Conservation (phyloP, 2,113 vertebrate species). For the Pygoscelis adeliae region DNA sequence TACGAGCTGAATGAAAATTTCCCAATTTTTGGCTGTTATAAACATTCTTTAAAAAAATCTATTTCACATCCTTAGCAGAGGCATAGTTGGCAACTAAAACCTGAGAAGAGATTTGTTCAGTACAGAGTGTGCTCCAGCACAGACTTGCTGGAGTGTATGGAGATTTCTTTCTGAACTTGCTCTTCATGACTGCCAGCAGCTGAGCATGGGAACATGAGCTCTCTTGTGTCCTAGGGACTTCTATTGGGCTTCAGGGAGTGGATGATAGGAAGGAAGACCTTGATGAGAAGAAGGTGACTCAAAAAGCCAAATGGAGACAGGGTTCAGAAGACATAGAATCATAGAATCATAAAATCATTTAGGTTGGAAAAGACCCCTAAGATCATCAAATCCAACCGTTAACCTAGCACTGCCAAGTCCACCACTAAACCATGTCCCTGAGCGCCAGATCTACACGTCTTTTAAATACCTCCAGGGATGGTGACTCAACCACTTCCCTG, state of each 20-base stretch:
- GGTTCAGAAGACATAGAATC: not conserved
- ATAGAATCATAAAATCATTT: not conserved
- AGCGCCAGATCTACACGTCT: not conserved
- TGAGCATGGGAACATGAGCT: not conserved
- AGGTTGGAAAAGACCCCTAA: not conserved
- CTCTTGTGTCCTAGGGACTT: not conserved
- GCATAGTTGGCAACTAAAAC: not conserved
- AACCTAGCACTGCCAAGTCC: not conserved
- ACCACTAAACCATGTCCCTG: not conserved
- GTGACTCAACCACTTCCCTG: not conserved
- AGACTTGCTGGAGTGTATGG: not conserved
- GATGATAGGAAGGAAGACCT: not conserved
- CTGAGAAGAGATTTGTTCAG: not conserved
- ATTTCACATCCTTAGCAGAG: not conserved
- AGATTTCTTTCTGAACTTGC: not conserved
- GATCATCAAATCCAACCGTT: not conserved
- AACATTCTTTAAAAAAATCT: not conserved
- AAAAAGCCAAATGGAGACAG: not conserved
- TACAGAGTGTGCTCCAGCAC: not conserved
- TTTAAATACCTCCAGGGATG: not conserved
- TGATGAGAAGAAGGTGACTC: not conserved
- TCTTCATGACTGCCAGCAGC: not conserved
- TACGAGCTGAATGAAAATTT: not conserved
- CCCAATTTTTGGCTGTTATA: not conserved
- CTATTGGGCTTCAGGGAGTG: not conserved